Percentiles rank a stretch among this genome's conserved stretches.
These are phyloP conservation scores for Erpobdella octoculata DNA, from an alignment of 2,888 invertebrate genomes.

Conservation along the genomic window DNA sequence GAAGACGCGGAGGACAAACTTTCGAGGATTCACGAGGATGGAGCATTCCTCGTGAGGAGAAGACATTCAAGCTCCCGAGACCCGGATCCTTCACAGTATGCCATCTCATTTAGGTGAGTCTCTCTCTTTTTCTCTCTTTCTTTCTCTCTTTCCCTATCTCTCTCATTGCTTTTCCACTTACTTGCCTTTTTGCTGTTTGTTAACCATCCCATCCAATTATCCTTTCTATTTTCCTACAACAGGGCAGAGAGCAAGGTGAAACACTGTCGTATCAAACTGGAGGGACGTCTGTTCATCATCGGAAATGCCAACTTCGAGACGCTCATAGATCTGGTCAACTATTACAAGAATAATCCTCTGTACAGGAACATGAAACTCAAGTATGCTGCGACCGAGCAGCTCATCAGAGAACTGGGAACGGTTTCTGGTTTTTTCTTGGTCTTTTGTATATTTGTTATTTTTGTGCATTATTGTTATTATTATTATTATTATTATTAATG, in stretches of 20 bases:
- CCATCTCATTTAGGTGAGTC: conserved; percentile 79
- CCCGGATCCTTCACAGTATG: conserved; percentile 74
- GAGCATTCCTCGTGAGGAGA: conserved; percentile 85
- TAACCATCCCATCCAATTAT: background rate
- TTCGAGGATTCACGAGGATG: conserved; percentile 73
- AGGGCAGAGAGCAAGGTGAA: conserved; percentile 88
- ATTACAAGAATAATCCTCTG: conserved; percentile 80
- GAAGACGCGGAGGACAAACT: conserved; percentile 80
- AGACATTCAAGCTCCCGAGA: conserved; percentile 53
- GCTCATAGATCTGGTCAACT: conserved; percentile 81
- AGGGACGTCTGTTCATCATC: conserved; percentile 73
- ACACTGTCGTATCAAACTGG: conserved; percentile 87
- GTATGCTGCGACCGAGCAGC: conserved; percentile 54
- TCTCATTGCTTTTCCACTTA: too few species aligned
- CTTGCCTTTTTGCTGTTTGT: background rate
- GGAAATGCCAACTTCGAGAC: conserved; percentile 85
- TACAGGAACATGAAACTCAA: conserved; percentile 82
- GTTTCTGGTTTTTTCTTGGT: conserved; percentile 37
- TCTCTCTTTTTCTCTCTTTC: background rate
- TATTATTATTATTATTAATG: too few species aligned
- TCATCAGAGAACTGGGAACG: conserved; percentile 44
- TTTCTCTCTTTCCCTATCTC: background rate
- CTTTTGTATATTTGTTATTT: background rate
- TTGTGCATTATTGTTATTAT: too few species aligned
- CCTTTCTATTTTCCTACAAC: conserved; percentile 43